Base-by-base conservation (phyloP, 2,797 vertebrate genomes). In the Clarias laeviceps region DNA sequence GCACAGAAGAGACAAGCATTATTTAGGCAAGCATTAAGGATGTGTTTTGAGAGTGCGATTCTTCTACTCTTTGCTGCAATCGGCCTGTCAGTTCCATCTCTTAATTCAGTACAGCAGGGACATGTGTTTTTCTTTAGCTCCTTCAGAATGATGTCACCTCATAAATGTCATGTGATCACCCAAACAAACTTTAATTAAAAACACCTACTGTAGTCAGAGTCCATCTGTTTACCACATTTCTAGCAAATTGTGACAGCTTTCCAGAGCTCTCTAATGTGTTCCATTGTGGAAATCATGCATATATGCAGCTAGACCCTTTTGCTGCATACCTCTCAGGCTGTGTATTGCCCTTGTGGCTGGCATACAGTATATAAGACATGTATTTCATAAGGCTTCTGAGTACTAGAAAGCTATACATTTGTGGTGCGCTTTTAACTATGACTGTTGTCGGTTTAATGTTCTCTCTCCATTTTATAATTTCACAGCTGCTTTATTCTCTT, bases 121-220 rank as follows among this genome's bases (percentile, higher is more conserved):
- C 93, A 94, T 93, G 88, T 94, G 93, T 93, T 95, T 94, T 91
- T 90, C 87, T 87, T 94, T 94, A 93, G 87, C 90, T 84, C 50
- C 72, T 84, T 61, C 59, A 79, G 84, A 89, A 92, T 94, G 93
- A 95, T 91, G 91, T 95, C 94, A 95, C 88, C 89, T 92, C 90
- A 89, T 91, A 87, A 91, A 81, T 90, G 89, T 90, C 94, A 93
- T 92, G 90, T 90, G 90, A 86, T 92, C 84, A 88, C 87, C 84
- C 64, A 88, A 94, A 88, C 86, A 90, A 87, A 88, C 84, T 84
- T 87, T 88, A 85, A 90, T 89, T 88, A 89, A 88, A 90, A 88
- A 89, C 89, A 89, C 79, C 81, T 88, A 87, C 73, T 82, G 62
- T 29, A 64, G 81, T 82, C 83, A 61, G 64, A 40, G 70, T 68